Conservation (phyloP, 2,113 vertebrate genomes). For the Rynchops niger region DNA sequence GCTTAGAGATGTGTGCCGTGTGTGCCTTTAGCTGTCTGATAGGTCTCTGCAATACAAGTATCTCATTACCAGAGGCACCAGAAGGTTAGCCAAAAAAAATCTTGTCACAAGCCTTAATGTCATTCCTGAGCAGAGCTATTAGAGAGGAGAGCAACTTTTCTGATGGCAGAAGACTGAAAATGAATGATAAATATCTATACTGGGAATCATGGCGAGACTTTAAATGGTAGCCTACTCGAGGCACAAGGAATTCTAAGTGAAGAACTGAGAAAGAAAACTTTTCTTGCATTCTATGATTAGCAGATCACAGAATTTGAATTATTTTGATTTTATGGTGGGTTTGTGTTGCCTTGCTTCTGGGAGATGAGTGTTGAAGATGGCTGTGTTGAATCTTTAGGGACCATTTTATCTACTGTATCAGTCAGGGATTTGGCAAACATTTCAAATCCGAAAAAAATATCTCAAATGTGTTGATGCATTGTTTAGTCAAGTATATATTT, state of each 20-base stretch:
- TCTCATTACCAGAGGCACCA: not conserved
- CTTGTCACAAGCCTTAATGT: not conserved
- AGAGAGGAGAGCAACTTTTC: not conserved
- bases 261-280: not conserved
- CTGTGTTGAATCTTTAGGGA: not conserved
- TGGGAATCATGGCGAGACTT: not conserved
- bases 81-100: not conserved
- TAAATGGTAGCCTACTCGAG: not conserved
- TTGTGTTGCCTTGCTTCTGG: not conserved
- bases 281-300: slow-evolving; percentile 6
- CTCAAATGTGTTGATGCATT: not conserved
- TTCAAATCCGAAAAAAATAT: not conserved
- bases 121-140: not conserved
- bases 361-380: not conserved
- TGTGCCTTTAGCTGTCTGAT: not conserved
- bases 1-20: not conserved
- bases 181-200: not conserved
- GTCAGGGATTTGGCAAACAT: not conserved
- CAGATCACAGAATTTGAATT: not conserved
- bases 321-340: slow-evolving; percentile 10
- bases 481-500: slow-evolving; percentile 25
- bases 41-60: not conserved
- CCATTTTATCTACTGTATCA: not conserved
- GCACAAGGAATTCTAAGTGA: not conserved
- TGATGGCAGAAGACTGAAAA: not conserved